Percentiles rank a stretch among this genome's conserved stretches.
phyloP scores from a whole-genome alignment of 2,797 vertebrate genomes.

The Erithacus rubecula region DNA sequence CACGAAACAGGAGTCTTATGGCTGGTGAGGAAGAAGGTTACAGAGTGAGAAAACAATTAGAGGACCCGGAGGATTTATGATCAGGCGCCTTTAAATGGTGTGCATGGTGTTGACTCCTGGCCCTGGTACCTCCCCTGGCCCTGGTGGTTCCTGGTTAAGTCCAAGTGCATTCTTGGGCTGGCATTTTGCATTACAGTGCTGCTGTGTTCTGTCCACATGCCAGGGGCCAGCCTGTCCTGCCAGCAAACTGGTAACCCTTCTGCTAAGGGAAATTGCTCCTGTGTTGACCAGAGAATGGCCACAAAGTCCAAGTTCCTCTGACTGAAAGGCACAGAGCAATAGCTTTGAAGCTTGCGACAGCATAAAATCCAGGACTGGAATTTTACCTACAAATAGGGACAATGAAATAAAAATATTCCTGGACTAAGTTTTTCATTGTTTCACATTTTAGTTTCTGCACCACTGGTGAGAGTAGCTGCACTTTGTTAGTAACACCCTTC shows the following conservation, averaged over 20 bases:
- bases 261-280: background rate
- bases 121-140: background rate
- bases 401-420: background rate
- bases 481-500: background rate
- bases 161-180: rapidly evolving
- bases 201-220: background rate
- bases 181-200: background rate
- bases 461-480: background rate
- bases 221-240: background rate
- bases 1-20: background rate
- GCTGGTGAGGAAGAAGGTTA: background rate
- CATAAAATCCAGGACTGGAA: background rate
- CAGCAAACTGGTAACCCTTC: background rate
- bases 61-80: background rate
- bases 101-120: background rate
- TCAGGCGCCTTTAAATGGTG: rapidly evolving
- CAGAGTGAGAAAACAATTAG: background rate
- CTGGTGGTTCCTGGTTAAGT: background rate
- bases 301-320: background rate
- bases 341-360: rapidly evolving
- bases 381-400: background rate
- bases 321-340: no score
- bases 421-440: background rate
- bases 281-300: background rate
- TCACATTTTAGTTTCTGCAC: background rate